Evolutionary conservation across 2,888 invertebrate species (phyloP).

Genomic region (Cetonia aurata): DNA sequence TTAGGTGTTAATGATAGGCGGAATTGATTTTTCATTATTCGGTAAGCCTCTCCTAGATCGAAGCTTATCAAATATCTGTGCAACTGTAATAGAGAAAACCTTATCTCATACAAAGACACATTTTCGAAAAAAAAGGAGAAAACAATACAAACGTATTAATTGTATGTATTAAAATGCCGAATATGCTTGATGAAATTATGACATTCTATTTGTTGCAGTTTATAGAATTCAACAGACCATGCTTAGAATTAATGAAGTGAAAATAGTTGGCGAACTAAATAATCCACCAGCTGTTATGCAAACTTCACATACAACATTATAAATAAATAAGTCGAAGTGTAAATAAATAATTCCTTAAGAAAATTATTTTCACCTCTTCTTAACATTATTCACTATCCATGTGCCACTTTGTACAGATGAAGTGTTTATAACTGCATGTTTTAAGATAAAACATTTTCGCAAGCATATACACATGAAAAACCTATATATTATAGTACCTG

Average conservation of each 20-base stretch:
- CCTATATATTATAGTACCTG: no score
- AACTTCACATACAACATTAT: constrained; percentile 33
- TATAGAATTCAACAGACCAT: constrained; percentile 78
- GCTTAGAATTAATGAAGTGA: constrained; percentile 82
- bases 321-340: constrained; percentile 6
- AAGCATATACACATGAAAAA: no score
- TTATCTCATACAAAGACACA: constrained; percentile 83
- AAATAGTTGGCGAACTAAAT: constrained; percentile 67
- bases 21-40: constrained; percentile 83
- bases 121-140: constrained; percentile 82
- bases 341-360: background rate
- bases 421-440: no score
- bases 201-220: constrained; percentile 63
- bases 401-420: no score
- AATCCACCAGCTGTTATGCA: constrained; percentile 61
- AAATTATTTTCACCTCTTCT: background rate
- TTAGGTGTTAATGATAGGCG: constrained; percentile 80
- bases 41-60: constrained; percentile 84
- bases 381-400: no score
- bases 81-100: constrained; percentile 87
- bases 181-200: constrained; percentile 1
- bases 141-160: constrained; percentile 82
- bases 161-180: constrained; percentile 67
- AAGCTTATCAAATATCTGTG: constrained; percentile 80
- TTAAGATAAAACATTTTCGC: no score